A percentile compares a stretch with the other conserved stretches of the same genome.
These are phyloP conservation scores for Bergia sp. DNA, from an alignment of 92 coral and sea anemone species.

Conservation along the genomic window DNA sequence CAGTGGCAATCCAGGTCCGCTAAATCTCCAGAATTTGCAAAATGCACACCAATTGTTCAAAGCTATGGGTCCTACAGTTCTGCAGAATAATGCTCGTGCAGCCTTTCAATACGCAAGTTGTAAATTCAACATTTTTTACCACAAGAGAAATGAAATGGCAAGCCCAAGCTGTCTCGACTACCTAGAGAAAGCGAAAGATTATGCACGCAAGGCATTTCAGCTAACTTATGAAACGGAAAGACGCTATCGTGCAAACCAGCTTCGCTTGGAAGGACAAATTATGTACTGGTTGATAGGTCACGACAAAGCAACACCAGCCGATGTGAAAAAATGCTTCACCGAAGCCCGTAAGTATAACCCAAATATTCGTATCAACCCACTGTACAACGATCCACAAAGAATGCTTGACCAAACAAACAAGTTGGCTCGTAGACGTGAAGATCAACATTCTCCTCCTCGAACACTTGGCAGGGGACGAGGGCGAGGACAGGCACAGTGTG, in stretches of 20 bases:
- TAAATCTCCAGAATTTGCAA: slow-evolving; percentile 48
- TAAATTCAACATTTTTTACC: slow-evolving; percentile 55
- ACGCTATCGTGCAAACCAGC: slow-evolving; percentile 48
- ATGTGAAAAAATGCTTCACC: slow-evolving; percentile 36
- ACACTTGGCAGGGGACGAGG: slow-evolving; percentile 16
- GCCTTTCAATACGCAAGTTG: slow-evolving; percentile 65
- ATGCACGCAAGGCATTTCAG: slow-evolving; percentile 50
- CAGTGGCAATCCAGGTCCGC: background rate
- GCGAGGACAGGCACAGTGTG: background rate
- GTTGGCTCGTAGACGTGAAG: background rate
- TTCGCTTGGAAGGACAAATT: slow-evolving; percentile 61
- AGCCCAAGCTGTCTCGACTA: slow-evolving; percentile 14
- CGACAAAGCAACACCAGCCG: slow-evolving; percentile 54
- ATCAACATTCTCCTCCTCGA: background rate
- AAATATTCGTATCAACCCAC: slow-evolving; percentile 48
- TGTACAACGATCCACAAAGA: slow-evolving; percentile 21
- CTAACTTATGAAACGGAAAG: slow-evolving; percentile 47
- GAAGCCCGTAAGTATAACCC: slow-evolving; percentile 62
- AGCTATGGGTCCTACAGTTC: slow-evolving; percentile 64
- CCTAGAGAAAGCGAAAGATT: slow-evolving; percentile 59
- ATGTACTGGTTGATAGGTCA: slow-evolving; percentile 38
- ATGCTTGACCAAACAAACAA: background rate
- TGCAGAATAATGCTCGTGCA: slow-evolving; percentile 52
- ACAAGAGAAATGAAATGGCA: slow-evolving; percentile 26
- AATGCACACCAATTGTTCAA: slow-evolving; percentile 66